A percentile compares a stretch with the other conserved stretches of the same genome.
Conservation (phyloP, 2,888 invertebrate species). For the Andrena camellia region DNA sequence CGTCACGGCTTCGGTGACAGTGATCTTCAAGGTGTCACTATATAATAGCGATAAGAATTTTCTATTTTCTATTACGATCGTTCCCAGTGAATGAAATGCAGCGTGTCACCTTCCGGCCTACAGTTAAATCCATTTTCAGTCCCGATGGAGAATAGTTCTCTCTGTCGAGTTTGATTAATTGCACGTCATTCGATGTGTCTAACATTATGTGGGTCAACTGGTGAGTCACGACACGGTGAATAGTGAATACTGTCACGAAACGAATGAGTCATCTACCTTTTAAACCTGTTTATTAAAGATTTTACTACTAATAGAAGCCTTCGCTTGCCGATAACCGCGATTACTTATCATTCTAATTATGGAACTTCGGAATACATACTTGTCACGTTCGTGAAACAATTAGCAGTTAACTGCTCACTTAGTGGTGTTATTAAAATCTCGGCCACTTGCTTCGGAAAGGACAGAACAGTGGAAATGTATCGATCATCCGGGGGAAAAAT, state of each 20-base stretch:
- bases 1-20: background rate
- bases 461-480: background rate
- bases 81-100: background rate
- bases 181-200: constrained; percentile 30
- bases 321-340: background rate
- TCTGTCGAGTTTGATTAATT: constrained; percentile 33
- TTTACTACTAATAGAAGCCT: background rate
- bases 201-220: constrained; percentile 35
- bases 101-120: background rate
- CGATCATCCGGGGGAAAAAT: background rate
- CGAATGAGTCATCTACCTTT: constrained; percentile 30
- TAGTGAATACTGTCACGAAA: constrained; percentile 13
- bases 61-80: too few relatives aligned
- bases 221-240: constrained; percentile 31
- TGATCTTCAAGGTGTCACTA: background rate
- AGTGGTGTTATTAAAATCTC: background rate
- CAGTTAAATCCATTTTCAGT: constrained; percentile 3
- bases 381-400: background rate
- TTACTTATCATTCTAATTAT: too few relatives aligned
- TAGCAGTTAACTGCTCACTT: background rate
- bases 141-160: constrained; percentile 2
- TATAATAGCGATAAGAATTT: background rate
- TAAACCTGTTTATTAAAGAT: background rate
- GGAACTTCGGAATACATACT: too few relatives aligned
- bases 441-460: background rate